Evolutionary conservation across 2,888 invertebrate species (phyloP).

Genomic region (Incurvaria masculella): DNA sequence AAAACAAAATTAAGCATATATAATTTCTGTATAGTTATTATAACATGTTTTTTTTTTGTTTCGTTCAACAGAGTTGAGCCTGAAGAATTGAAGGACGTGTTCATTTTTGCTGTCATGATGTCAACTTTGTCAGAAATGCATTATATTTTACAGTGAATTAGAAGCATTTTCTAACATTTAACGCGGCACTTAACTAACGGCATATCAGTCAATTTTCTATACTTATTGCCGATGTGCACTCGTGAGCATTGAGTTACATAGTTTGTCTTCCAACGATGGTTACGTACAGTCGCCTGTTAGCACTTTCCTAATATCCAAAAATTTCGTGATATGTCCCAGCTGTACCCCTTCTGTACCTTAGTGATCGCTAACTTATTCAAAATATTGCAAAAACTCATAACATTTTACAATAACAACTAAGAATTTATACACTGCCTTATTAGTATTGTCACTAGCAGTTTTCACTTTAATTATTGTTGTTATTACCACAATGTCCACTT

Average conservation of each 20-base stretch:
- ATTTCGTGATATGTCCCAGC: background rate
- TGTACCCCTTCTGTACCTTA: background rate
- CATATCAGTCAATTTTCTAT: background rate
- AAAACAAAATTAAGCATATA: too few relatives aligned
- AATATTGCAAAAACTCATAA: background rate
- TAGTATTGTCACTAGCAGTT: too few relatives aligned
- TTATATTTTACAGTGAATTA: background rate
- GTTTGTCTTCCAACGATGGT: background rate
- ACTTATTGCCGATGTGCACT: background rate
- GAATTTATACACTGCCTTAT: too few relatives aligned
- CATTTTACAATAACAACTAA: constrained; percentile 11
- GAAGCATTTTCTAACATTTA: background rate
- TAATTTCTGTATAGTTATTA: too few relatives aligned
- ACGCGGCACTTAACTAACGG: background rate
- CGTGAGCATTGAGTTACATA: background rate
- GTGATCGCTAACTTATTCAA: background rate
- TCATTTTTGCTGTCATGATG: too few relatives aligned
- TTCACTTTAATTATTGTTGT: too few relatives aligned
- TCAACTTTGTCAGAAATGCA: too few relatives aligned
- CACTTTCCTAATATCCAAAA: background rate
- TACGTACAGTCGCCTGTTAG: background rate
- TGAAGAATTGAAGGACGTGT: too few relatives aligned
- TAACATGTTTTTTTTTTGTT: too few relatives aligned
- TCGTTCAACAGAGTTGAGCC: too few relatives aligned
- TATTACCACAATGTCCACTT: too few relatives aligned